Conservation (phyloP, 2,113 vertebrate genomes). For the Strigops habroptila region DNA sequence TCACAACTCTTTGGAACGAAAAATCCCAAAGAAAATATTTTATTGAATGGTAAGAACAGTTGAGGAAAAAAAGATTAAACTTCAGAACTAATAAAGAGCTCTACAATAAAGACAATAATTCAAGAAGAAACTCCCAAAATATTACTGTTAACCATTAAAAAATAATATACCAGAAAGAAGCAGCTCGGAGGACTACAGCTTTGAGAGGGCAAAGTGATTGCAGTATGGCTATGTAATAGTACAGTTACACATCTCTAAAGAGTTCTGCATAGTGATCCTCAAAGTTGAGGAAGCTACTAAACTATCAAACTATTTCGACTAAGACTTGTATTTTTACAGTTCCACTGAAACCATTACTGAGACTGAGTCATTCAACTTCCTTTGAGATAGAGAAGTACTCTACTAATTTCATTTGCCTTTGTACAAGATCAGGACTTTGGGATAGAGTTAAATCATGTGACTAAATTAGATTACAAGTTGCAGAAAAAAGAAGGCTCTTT, state of each 20-base stretch:
- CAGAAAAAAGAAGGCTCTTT: not conserved
- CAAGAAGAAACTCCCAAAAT: not conserved
- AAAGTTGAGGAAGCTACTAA: not conserved
- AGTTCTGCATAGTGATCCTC: fast-evolving
- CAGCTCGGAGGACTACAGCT: not conserved
- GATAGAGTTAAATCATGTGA: not conserved
- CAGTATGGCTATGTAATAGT: not conserved
- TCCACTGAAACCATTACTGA: not conserved
- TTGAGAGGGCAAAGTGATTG: not conserved
- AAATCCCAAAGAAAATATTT: not conserved
- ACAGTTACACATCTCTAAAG: not conserved
- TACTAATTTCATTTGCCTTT: not conserved
- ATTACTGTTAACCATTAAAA: not conserved
- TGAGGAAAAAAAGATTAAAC: not conserved
- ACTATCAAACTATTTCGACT: not conserved
- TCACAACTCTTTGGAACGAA: not conserved
- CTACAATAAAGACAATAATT: not conserved
- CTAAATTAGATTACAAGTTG: not conserved
- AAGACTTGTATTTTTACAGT: not conserved
- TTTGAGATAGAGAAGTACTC: not conserved
- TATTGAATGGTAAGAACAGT: not conserved
- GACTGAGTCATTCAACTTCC: slow-evolving; percentile 3
- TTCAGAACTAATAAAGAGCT: not conserved
- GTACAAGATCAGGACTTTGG: not conserved
- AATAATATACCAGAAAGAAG: not conserved